These are phyloP conservation scores for Eudyptes chrysolophus DNA, from an alignment of 2,113 vertebrate genomes.

Conservation along the genomic window DNA sequence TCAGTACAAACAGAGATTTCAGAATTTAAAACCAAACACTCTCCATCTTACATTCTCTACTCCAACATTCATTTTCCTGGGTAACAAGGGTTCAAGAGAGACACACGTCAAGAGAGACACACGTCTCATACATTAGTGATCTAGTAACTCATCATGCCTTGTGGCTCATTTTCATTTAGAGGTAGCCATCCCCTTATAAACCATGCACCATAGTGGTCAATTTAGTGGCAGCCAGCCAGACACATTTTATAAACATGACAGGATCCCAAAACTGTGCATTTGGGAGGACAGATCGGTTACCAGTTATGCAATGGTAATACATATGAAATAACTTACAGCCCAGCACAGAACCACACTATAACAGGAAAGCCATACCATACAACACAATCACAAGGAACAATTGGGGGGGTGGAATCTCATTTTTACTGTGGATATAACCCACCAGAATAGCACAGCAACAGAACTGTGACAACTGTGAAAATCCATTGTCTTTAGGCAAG, in stretches of 20 bases:
- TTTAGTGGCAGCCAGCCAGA: background rate
- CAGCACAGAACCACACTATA: background rate
- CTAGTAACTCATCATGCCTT: background rate
- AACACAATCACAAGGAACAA: background rate
- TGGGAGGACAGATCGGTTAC: background rate
- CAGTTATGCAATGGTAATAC: background rate
- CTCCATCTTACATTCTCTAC: background rate
- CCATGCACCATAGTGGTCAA: background rate
- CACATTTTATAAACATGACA: background rate
- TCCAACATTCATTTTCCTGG: background rate
- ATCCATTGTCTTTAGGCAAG: background rate
- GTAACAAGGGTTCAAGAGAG: background rate
- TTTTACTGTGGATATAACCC: background rate
- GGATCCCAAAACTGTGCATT: background rate
- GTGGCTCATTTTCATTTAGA: background rate
- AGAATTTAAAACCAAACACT: background rate
- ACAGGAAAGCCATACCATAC: background rate
- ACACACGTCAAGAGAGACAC: background rate
- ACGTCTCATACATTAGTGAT: background rate
- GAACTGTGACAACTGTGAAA: background rate
- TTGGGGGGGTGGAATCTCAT: background rate
- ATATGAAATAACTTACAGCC: background rate
- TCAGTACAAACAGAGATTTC: background rate
- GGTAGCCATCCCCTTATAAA: background rate
- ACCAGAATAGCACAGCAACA: background rate